These are phyloP conservation scores for Helicoverpa armigera DNA, from an alignment of 1,140 invertebrate species.

Conservation along the genomic window DNA sequence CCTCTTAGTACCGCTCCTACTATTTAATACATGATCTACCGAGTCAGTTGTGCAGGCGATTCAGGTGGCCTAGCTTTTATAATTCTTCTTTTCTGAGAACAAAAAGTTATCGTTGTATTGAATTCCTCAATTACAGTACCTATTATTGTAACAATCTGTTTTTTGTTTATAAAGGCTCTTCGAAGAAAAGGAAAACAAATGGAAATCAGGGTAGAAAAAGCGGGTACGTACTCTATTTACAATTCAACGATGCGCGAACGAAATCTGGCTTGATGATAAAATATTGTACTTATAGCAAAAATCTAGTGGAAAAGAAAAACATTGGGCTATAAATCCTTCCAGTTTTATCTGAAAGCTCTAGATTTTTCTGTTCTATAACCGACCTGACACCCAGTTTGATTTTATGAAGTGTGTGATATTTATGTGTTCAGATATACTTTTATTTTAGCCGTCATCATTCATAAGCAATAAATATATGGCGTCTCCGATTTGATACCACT, in stretches of 20 bases:
- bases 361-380: conserved; percentile 5
- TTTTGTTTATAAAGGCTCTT: background rate
- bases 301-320: background rate
- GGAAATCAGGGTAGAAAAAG: background rate
- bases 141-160: background rate
- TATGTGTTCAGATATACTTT: background rate
- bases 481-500: background rate
- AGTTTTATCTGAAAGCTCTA: background rate
- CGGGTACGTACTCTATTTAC: background rate
- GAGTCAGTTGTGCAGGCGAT: no score
- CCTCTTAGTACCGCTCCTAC: no score
- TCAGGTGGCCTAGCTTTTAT: no score
- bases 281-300: background rate
- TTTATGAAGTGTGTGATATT: background rate
- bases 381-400: background rate
- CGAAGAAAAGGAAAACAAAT: background rate
- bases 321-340: conserved; percentile 15
- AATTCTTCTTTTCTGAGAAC: no score
- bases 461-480: background rate
- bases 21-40: no score
- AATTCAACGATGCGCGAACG: background rate
- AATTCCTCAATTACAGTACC: background rate
- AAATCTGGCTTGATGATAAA: background rate
- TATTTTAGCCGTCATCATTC: background rate
- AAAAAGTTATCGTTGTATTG: no score